These are phyloP conservation scores for Taphrorychus bicolor DNA, from an alignment of 2,888 invertebrate genomes.

Conservation along the genomic window DNA sequence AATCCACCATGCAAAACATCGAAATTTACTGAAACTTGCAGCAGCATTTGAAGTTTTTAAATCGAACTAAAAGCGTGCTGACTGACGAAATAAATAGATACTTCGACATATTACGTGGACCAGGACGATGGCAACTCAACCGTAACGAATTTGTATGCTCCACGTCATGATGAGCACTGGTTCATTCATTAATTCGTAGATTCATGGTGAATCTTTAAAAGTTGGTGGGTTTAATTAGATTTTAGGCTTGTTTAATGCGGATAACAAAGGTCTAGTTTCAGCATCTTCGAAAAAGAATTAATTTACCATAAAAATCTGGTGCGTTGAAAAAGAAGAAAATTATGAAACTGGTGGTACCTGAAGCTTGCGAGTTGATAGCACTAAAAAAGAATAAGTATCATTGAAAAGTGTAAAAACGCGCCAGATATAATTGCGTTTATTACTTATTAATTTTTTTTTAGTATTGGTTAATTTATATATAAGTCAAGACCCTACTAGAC, in stretches of 20 bases:
- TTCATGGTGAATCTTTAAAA: not conserved
- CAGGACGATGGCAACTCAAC: not conserved
- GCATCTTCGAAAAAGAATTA: not conserved
- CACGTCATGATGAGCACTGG: not conserved
- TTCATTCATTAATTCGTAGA: slow-evolving; percentile 5
- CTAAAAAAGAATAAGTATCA: not conserved
- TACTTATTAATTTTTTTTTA: not conserved
- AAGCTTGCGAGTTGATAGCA: not conserved
- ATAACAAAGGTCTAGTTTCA: not conserved
- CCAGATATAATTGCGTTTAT: no score
- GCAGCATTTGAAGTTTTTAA: not conserved
- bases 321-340: not conserved
- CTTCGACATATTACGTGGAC: slow-evolving; percentile 3
- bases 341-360: not conserved
- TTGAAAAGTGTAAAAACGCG: not conserved
- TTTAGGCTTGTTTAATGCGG: not conserved
- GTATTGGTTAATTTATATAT: not conserved
- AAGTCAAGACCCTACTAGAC: not conserved
- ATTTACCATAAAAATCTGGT: no score
- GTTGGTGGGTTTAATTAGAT: not conserved
- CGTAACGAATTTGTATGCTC: not conserved
- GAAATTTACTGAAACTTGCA: not conserved
- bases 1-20: no score
- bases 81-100: not conserved
- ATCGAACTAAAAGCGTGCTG: not conserved